A percentile compares a stretch with the other conserved stretches of the same genome.
These are phyloP conservation scores for Australoheros facetus DNA, from an alignment of 2,797 vertebrate genomes.

Conservation along the genomic window DNA sequence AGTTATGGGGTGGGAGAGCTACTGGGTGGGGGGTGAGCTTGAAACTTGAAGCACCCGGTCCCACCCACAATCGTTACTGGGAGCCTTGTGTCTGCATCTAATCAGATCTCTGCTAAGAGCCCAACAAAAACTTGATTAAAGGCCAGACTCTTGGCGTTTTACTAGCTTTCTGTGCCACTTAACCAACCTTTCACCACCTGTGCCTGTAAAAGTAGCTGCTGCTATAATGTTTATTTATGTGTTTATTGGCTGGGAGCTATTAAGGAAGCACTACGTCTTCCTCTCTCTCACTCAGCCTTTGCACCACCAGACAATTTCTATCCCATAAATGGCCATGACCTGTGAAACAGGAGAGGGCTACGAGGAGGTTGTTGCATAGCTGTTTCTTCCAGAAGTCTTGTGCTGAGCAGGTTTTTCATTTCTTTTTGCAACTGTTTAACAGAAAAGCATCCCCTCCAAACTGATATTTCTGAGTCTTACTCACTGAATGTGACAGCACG, in stretches of 20 bases:
- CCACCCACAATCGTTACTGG: constrained; percentile 72
- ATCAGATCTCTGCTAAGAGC: constrained; percentile 78
- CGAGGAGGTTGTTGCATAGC: constrained; percentile 3
- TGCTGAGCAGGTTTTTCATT: not conserved
- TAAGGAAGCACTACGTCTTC: constrained; percentile 51
- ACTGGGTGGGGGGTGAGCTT: not conserved
- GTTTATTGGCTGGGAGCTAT: constrained; percentile 76
- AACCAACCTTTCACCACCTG: constrained; percentile 77
- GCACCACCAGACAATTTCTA: constrained; percentile 37
- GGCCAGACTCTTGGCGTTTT: constrained; percentile 72
- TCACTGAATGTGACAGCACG: not conserved
- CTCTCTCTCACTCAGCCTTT: constrained; percentile 19
- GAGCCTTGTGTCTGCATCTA: constrained; percentile 71
- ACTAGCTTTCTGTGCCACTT: constrained; percentile 76
- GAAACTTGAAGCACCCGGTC: constrained; percentile 29
- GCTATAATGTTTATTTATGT: constrained; percentile 80
- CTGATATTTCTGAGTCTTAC: not conserved
- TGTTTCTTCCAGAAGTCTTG: not conserved
- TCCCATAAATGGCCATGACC: constrained; percentile 56
- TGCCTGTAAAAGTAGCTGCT: constrained; percentile 72
- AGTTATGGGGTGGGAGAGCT: constrained; percentile 43
- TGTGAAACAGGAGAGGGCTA: constrained; percentile 30
- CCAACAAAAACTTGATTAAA: constrained; percentile 80
- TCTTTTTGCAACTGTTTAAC: not conserved
- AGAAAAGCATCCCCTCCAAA: not conserved